Evolutionary conservation across 2,888 invertebrate genomes (phyloP), one percentile per base, ranked within the genome.

Genomic region (Zaprionus obscuricornis): DNA sequence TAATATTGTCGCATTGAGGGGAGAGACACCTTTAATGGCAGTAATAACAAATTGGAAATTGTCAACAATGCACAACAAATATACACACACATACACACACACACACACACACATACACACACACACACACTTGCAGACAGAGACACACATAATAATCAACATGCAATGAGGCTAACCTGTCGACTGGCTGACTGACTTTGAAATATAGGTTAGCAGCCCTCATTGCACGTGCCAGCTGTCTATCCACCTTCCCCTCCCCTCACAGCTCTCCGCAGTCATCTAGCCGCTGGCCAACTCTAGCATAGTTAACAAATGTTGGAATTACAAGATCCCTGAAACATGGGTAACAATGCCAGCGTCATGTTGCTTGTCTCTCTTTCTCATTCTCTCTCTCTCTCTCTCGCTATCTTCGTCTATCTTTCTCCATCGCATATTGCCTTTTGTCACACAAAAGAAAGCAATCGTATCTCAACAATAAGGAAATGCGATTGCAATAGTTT

Each of bases 81-180:
- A 66, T 27, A 65, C 33, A 64, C 26, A 36, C 29, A 42, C 13
- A 31, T 22, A 22, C 14, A 4, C 14, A 20, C 10, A 39, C 27
- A 43, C 40, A 26, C 11, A 29, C 13, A 54, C 22, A 66, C 31
- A 65, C 33, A 64, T 20, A 36, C 29, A 42, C 13, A 31, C 27
- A 22, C 14, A 4, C 14, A 20, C 10, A 39, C 27, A 43, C 40
- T 51, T 20, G 51, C 40, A 8, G 24, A 17, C 27, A 27, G 22
- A 51, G 36, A 34, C 43, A 49, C 27, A 39, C 6, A 66, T 50
- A 45, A 64, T 78, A 65, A 75, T 81, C 83, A 82, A 70, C 65
- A 59, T 75, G 85, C 85, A 82, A 85, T 81, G 85, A 85, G 83
- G 69, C 62, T 78, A 85, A 66, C 71, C 74, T 66, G 77, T 64